phyloP scores from a whole-genome alignment of 2,113 vertebrate genomes.

The Crotalus horridus region DNA sequence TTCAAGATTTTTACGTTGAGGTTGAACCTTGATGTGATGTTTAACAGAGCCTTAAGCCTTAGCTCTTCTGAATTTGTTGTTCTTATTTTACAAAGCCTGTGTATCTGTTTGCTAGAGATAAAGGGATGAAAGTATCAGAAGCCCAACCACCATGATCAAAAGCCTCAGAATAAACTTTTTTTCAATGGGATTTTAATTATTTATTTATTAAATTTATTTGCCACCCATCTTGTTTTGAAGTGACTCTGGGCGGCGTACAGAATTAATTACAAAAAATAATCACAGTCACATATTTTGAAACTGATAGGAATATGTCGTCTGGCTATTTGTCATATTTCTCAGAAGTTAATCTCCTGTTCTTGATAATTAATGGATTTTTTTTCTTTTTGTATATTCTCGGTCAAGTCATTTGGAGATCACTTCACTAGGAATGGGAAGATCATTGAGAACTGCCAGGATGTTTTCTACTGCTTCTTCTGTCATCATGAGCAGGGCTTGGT shows the following conservation, averaged over 20 bases:
- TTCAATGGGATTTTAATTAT: background rate
- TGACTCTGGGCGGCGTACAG: background rate
- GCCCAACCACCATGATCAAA: background rate
- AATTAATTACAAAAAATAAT: background rate
- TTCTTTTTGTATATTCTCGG: background rate
- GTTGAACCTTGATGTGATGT: background rate
- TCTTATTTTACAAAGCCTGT: background rate
- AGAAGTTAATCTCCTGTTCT: background rate
- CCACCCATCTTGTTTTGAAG: background rate
- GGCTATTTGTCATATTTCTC: background rate
- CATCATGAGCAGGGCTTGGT: slow-evolving; percentile 41
- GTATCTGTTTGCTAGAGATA: background rate
- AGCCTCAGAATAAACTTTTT: background rate
- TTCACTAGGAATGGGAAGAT: slow-evolving; percentile 62
- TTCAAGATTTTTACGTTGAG: background rate
- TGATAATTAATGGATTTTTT: background rate
- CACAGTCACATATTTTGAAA: background rate
- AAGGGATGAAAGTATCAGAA: background rate
- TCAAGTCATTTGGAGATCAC: slow-evolving; percentile 49
- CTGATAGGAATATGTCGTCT: background rate
- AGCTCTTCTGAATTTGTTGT: background rate
- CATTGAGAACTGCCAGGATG: slow-evolving; percentile 57
- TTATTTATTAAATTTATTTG: background rate
- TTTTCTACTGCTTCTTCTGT: slow-evolving; percentile 63
- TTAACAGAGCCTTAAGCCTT: background rate